Base-by-base conservation (phyloP, 2,888 invertebrate genomes). In the Heliconius erato region DNA sequence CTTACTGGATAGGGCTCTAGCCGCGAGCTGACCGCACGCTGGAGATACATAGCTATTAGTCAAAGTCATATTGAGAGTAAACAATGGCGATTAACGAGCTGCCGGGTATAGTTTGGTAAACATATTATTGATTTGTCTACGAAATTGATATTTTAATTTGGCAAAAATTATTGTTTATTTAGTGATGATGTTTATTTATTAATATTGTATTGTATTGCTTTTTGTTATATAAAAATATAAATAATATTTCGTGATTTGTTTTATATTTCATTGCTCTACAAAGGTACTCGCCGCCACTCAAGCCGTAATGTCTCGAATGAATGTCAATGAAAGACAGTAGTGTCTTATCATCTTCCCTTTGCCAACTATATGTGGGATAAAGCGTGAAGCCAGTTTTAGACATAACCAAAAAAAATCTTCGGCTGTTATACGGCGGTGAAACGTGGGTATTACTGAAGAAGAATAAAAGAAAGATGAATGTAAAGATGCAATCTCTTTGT, bases 51-150 rank as follows among this genome's bases (percentile, higher is more conserved):
- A 89, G 89, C 89, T 88, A 93, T 87, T 86, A 87, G 91, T 92
- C 92, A 92, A 92, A 92, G 92, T 91, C 90, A 89, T 88, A 91
- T 91, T 91, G 91, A 90, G 91, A 91, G 92, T 92, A 92, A 93
- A 92, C 92, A 93, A 90, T 89, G 86, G 86, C 86, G 87, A 88
- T 89, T 87, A 86, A 86, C 88, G 85, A 89, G 88, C 87, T 88
- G 88, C 89, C 90, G 89, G 89, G 88, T 89, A 88, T 86, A 87
- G 88, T 88, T 87, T 85, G 83, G 87, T 92, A 91, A 92, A 92
- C 91, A 92, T 92, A 94, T 94, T 94, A 92, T 90, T 94, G 91
- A 93, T 91, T 89, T 91, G 93, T 92, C 93, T 91, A 85, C 74
- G 80, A 76, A 77, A 84, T 44, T 26, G 14, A 26, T 9, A 26